Conservation (phyloP, 2,797 vertebrate species). For the Cynopterus sphinx region DNA sequence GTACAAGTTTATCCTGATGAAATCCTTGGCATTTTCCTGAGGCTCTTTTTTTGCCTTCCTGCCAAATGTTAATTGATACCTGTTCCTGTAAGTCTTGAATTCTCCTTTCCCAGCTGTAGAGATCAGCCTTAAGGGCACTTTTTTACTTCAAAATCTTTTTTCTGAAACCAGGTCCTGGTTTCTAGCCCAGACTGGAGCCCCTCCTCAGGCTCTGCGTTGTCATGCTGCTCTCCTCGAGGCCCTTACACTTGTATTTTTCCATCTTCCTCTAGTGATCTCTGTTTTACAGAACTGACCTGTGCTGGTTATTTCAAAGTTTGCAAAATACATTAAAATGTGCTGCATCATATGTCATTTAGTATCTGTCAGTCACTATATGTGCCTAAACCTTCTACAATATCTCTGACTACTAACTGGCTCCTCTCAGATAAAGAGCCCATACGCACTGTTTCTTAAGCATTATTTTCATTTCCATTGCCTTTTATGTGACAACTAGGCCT, state of each 20-base stretch:
- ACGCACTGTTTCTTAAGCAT: not conserved
- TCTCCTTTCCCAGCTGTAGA: conserved; percentile 72
- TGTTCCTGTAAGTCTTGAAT: conserved; percentile 75
- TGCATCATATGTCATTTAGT: not conserved
- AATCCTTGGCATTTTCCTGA: conserved; percentile 78
- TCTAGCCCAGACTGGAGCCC: conserved; percentile 17
- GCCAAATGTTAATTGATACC: conserved; percentile 78
- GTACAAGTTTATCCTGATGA: conserved; percentile 72
- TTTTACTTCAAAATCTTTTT: conserved; percentile 59
- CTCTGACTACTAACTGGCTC: not conserved
- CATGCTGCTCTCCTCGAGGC: not conserved
- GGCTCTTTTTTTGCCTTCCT: conserved; percentile 75
- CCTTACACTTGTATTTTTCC: not conserved
- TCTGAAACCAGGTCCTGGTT: conserved; percentile 43
- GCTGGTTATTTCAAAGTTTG: not conserved
- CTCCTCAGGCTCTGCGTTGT: not conserved
- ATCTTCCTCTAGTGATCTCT: not conserved
- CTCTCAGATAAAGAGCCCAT: not conserved
- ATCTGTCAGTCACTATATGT: not conserved
- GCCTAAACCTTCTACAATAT: not conserved
- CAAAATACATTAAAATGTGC: not conserved
- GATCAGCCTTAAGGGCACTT: conserved; percentile 62
- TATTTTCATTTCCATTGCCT: not conserved
- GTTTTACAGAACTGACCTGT: not conserved
- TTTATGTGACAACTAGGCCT: not conserved